A percentile compares a stretch with the other conserved stretches of the same genome.
phyloP scores from a whole-genome alignment of 2,888 invertebrate genomes.

The Dicyrtomina minuta region DNA sequence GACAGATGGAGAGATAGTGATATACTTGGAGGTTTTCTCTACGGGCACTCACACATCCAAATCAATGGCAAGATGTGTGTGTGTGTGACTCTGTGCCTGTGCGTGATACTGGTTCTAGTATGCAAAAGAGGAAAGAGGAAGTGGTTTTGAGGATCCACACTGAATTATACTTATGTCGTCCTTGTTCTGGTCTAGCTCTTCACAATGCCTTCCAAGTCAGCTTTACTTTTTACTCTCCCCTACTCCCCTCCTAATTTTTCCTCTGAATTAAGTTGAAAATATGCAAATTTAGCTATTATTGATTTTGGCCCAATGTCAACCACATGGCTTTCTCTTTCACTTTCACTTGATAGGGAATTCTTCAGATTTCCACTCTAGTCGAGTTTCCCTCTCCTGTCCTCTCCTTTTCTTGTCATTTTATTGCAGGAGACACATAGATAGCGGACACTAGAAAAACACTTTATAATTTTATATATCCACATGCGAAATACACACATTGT shows the following conservation, averaged over 20 bases:
- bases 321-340: slow-evolving; percentile 9
- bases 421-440: slow-evolving; percentile 1
- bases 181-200: neutral
- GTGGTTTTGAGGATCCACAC: neutral
- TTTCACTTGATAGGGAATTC: neutral
- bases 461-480: too few species aligned
- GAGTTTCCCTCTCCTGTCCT: neutral
- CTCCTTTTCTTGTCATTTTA: slow-evolving; percentile 8
- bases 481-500: too few species aligned
- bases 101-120: too few species aligned
- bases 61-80: neutral
- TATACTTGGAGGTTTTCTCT: neutral
- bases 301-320: slow-evolving; percentile 41
- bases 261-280: slow-evolving; percentile 18
- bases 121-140: neutral
- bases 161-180: neutral
- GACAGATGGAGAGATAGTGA: neutral
- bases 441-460: too few species aligned
- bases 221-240: neutral
- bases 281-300: slow-evolving; percentile 38
- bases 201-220: too few species aligned
- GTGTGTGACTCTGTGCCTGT: too few species aligned
- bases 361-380: too few species aligned
- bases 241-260: neutral
- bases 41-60: neutral